Percentiles rank a stretch among this genome's conserved stretches.
Evolutionary conservation across 2,113 vertebrate genomes (phyloP).

Genomic region (Sciurus niger): DNA sequence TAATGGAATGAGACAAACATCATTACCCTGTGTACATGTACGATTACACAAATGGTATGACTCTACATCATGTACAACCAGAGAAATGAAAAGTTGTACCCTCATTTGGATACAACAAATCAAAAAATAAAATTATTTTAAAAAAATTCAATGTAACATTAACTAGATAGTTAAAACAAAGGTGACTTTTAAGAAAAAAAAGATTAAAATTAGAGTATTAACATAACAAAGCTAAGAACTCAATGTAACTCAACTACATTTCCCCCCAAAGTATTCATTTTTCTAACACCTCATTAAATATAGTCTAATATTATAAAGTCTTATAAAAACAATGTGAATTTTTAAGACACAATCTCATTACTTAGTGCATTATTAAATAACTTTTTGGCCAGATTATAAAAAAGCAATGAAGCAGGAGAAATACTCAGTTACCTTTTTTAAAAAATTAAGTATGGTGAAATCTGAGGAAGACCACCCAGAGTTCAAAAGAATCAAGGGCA

Average conservation of each 20-base stretch:
- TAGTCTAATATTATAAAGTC: background rate
- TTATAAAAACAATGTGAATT: constrained; percentile 43
- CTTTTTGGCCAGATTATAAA: constrained; percentile 48
- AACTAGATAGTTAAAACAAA: constrained; percentile 32
- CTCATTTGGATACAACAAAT: too few relatives aligned
- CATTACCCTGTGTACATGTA: too few relatives aligned
- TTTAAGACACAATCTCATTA: constrained; percentile 50
- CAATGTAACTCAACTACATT: constrained; percentile 11
- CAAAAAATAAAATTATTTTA: too few relatives aligned
- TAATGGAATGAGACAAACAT: too few relatives aligned
- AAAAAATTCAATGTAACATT: background rate
- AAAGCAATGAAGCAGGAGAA: constrained; percentile 56
- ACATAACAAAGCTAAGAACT: constrained; percentile 38
- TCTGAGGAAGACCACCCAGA: constrained; percentile 13
- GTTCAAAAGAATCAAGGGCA: constrained; percentile 46
- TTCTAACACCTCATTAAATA: constrained; percentile 32
- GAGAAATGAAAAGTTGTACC: too few relatives aligned
- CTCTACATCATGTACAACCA: too few relatives aligned
- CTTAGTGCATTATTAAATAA: background rate
- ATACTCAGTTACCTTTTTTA: constrained; percentile 11
- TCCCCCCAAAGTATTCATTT: constrained; percentile 10
- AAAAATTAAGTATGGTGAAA: constrained; percentile 34
- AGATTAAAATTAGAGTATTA: constrained; percentile 22
- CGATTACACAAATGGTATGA: too few relatives aligned
- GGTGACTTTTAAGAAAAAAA: constrained; percentile 44